Conservation (phyloP, 2,113 vertebrate species). For the Takifugu flavidus region DNA sequence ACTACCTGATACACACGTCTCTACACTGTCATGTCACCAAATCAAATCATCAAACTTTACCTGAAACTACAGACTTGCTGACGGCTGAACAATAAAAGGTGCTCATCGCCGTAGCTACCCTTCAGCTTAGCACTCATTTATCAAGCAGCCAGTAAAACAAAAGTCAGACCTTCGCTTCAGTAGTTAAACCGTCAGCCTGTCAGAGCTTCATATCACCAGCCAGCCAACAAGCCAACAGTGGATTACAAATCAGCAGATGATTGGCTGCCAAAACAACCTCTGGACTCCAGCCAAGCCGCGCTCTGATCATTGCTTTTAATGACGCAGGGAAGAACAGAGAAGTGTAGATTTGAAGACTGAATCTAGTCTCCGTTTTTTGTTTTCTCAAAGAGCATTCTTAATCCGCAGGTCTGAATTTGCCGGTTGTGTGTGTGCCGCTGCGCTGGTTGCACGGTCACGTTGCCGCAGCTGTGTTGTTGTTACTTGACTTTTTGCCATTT, state of each 20-base stretch:
- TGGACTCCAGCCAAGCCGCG: slow-evolving; percentile 48
- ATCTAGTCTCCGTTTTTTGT: slow-evolving; percentile 23
- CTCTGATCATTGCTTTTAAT: slow-evolving; percentile 58
- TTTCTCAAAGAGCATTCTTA: slow-evolving; percentile 28
- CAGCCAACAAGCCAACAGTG: slow-evolving; percentile 42
- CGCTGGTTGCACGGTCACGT: slow-evolving; percentile 7
- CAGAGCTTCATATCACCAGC: slow-evolving; percentile 33
- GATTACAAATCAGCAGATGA: slow-evolving; percentile 64
- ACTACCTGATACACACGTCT: too few species aligned
- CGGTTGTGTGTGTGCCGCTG: slow-evolving; percentile 7
- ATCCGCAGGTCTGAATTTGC: slow-evolving; percentile 23
- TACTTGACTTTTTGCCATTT: slow-evolving; percentile 52
- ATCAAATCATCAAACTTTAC: too few species aligned
- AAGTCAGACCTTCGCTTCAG: slow-evolving; percentile 1
- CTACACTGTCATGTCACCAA: too few species aligned
- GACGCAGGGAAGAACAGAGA: slow-evolving; percentile 47
- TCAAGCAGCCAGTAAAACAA: slow-evolving; percentile 2
- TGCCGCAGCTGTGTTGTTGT: slow-evolving; percentile 35
- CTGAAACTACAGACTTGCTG: too few species aligned
- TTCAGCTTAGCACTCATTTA: not conserved
- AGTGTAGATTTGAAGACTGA: slow-evolving; percentile 33
- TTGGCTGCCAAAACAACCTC: slow-evolving; percentile 54
- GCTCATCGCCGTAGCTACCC: slow-evolving; percentile 1
- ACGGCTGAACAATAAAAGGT: not conserved
- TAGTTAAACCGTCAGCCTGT: slow-evolving; percentile 11